Evolutionary conservation across 2,797 vertebrate genomes (phyloP).

Genomic region (Graptemys geographica): DNA sequence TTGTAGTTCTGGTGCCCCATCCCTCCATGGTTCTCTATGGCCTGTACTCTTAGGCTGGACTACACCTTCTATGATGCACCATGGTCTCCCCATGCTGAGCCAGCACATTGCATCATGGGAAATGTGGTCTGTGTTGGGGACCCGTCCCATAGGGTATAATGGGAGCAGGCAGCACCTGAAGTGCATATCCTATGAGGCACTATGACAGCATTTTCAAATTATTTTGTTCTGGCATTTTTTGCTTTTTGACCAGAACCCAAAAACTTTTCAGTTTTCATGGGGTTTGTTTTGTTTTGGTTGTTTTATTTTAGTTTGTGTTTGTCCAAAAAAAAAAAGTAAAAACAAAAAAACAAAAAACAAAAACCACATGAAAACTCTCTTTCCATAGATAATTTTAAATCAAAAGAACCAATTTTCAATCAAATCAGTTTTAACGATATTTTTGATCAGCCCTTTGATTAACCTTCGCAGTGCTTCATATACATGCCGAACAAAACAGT

Average conservation of each 20-base stretch:
- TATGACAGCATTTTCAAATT: background rate
- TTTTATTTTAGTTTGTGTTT: background rate
- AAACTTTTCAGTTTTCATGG: background rate
- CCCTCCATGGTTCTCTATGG: background rate
- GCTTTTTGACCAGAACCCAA: background rate
- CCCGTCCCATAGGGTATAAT: background rate
- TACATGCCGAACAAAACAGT: background rate
- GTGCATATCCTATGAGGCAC: background rate
- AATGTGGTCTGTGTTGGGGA: background rate
- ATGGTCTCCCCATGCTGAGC: background rate
- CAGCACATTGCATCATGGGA: background rate
- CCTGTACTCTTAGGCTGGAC: background rate
- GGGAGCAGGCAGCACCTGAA: background rate
- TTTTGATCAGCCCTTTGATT: background rate
- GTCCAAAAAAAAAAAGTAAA: background rate
- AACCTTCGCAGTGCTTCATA: background rate
- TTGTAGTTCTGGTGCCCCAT: background rate
- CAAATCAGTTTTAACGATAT: background rate
- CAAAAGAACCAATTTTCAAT: background rate
- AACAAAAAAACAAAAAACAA: too few species aligned
- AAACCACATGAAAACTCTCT: background rate
- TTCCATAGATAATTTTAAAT: background rate
- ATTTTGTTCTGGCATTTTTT: background rate
- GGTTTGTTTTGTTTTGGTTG: background rate
- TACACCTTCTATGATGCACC: background rate